Base-by-base conservation (phyloP, 2,113 vertebrate genomes). In the Mesitornis unicolor region DNA sequence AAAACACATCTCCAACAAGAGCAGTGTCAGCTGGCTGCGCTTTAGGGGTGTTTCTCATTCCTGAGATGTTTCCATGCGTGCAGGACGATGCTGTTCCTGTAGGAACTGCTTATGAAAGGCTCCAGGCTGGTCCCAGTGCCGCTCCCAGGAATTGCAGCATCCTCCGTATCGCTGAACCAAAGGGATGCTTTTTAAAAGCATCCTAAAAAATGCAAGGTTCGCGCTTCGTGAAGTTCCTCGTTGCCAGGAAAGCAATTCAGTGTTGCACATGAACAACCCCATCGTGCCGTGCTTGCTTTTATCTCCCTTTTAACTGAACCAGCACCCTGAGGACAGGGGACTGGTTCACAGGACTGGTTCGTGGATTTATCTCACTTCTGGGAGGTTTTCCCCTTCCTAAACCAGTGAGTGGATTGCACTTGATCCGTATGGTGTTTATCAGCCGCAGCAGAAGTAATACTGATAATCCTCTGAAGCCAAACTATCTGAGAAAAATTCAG, bases 361-460 rank as follows among this genome's bases (percentile, higher is more conserved):
- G 1, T 64, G 87, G 88, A 71, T 94, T 94, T 96, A 36, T 92
- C 75, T 87, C 68, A n/a, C 80, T 88, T 64, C 56, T 91, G 68
- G 67, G 85, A 95, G 65, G 35, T 33, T 94, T 74, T 63, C n/a
- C 53, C 4, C 0, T 63, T 74, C 38, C 54, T 78, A 59, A 78
- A 83, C 40, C 87, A 68, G 89, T 1, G 36, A 73, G 76, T 84
- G 88, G 90, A 90, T 97, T 91, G 81, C 68, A 11, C 73, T 59
- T 50, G 73, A 85, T 92, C 91, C 90, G 10, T 78, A 59, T 74
- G 91, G 88, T 69, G 73, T 87, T 91, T 80, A 81, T 96, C 78
- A 78, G 87, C 88, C 40, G 8, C 8, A 19, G 29, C 68, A 91
- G 93, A 81, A 94, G 84, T 75, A 61, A 82, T 78, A 69, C 85